phyloP scores from a whole-genome alignment of 2,888 invertebrate genomes.

The Drepanosiphum platanoidis region DNA sequence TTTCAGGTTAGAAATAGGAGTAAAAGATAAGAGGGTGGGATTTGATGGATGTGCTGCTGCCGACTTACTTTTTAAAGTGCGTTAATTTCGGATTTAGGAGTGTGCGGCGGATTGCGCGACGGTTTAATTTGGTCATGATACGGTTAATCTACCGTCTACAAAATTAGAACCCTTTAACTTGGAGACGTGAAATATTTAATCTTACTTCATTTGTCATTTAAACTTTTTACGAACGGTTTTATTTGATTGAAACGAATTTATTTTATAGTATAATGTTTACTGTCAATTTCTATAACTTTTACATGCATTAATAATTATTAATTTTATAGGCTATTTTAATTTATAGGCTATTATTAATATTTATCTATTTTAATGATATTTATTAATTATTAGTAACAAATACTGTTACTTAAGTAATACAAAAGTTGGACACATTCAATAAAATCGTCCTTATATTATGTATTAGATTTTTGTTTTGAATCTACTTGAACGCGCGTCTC shows the following conservation, averaged over 20 bases:
- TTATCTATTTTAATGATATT: not conserved
- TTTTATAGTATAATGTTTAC: not conserved
- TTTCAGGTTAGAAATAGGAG: constrained; percentile 19
- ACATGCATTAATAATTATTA: not conserved
- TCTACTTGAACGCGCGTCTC: constrained; percentile 25
- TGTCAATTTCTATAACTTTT: not conserved
- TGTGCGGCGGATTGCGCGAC: not conserved
- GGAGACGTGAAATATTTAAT: constrained; percentile 34
- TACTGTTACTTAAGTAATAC: not conserved
- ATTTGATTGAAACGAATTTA: not conserved
- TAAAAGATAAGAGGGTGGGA: constrained; percentile 3
- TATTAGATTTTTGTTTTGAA: constrained; percentile 1
- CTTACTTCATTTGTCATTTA: constrained; percentile 21
- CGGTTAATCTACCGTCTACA: constrained; percentile 39
- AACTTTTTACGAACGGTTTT: constrained; percentile 25
- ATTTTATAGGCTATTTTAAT: not conserved
- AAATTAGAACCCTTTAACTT: constrained; percentile 30
- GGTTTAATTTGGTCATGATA: constrained; percentile 47
- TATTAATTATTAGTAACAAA: too few relatives aligned
- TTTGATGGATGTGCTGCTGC: constrained; percentile 52
- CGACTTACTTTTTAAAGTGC: constrained; percentile 38
- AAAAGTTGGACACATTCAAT: not conserved
- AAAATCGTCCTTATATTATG: not conserved
- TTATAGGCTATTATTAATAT: not conserved
- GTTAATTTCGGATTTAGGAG: constrained; percentile 46